phyloP scores from a whole-genome alignment of 92 coral and sea anemone species.

The Meandrina meandrites region DNA sequence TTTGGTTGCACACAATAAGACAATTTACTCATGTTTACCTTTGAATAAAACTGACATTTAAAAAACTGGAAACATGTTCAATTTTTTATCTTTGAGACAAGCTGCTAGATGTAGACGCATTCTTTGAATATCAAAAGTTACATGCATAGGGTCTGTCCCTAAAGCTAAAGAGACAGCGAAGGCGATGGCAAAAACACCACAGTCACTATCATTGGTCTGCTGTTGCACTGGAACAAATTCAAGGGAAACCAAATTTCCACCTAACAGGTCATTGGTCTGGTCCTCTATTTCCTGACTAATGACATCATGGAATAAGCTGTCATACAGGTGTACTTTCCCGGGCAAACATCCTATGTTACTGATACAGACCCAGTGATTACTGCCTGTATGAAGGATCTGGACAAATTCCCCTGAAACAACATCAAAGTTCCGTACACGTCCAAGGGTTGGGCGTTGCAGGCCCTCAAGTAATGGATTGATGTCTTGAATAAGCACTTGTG shows the following conservation, averaged over 20 bases:
- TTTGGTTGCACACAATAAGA: background rate
- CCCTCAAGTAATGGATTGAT: conserved; percentile 59
- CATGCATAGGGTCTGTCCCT: conserved; percentile 41
- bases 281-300: conserved; percentile 59
- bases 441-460: conserved; percentile 61
- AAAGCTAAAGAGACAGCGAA: conserved; percentile 62
- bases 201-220: conserved; percentile 67
- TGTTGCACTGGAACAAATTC: conserved; percentile 64
- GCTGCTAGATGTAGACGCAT: conserved; percentile 71
- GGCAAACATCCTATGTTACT: conserved; percentile 65
- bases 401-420: conserved; percentile 57
- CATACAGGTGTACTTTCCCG: conserved; percentile 63
- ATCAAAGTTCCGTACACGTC: conserved; percentile 54
- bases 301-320: conserved; percentile 63
- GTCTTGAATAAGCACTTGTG: conserved; percentile 53
- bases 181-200: conserved; percentile 74
- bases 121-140: conserved; percentile 45
- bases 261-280: conserved; percentile 55
- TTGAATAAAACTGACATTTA: conserved; percentile 10
- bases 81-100: conserved; percentile 54
- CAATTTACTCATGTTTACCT: conserved; percentile 7
- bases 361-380: conserved; percentile 59
- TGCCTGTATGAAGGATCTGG: conserved; percentile 61
- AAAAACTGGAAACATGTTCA: conserved; percentile 28
- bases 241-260: conserved; percentile 27